A percentile compares a stretch with the other conserved stretches of the same genome.
Conservation (phyloP, 2,113 vertebrate genomes). For the Peucedramus taeniatus region DNA sequence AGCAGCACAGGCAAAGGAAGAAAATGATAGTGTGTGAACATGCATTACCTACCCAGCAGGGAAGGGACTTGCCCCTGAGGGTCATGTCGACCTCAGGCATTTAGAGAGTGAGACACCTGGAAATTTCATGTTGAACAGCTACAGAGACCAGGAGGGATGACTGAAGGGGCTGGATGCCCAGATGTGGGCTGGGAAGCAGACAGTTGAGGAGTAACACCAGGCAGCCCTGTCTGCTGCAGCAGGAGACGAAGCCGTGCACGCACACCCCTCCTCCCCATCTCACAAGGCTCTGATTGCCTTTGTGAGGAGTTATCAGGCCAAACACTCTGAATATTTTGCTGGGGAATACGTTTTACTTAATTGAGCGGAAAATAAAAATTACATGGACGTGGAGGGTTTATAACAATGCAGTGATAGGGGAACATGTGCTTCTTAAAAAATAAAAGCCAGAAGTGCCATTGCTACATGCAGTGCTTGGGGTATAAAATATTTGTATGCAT, state of each 20-base stretch:
- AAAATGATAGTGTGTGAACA: slow-evolving; percentile 37
- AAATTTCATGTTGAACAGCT: neutral
- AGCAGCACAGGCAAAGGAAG: slow-evolving; percentile 9
- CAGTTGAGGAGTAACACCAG: neutral
- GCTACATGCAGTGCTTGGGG: neutral
- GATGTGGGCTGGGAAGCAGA: neutral
- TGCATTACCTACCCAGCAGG: neutral
- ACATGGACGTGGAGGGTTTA: neutral
- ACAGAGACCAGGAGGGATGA: neutral
- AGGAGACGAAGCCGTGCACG: accelerated
- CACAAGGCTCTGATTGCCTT: neutral
- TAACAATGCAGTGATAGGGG: neutral
- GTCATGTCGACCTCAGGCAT: neutral
- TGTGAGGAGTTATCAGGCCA: neutral
- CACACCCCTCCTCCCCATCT: neutral
- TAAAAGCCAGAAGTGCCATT: neutral
- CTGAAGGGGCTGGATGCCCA: neutral
- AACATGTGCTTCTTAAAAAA: neutral
- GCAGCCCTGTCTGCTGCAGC: neutral
- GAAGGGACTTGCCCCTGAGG: neutral
- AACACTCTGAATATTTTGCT: slow-evolving; percentile 3
- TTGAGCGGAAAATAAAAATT: slow-evolving; percentile 12
- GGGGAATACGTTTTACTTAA: neutral
- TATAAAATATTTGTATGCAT: neutral
- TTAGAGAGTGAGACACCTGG: slow-evolving; percentile 30